These are phyloP conservation scores for Cyprinodon variegatus DNA, from an alignment of 2,113 vertebrate species.

Conservation along the genomic window DNA sequence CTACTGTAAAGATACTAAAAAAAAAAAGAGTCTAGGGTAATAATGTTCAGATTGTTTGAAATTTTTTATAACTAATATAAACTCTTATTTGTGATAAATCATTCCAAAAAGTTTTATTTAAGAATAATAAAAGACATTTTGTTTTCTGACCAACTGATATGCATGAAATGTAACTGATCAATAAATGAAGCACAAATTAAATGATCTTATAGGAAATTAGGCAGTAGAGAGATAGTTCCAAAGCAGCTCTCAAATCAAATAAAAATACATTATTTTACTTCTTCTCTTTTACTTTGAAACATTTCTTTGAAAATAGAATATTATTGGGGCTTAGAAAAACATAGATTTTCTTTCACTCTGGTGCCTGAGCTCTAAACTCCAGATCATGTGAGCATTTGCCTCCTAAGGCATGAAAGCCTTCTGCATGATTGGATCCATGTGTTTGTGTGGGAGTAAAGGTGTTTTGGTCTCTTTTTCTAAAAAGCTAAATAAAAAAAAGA, in stretches of 20 bases:
- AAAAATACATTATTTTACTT: not conserved
- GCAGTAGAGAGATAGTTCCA: not conserved
- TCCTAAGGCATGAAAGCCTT: slow-evolving; percentile 30
- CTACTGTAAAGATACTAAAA: not conserved
- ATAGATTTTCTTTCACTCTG: slow-evolving; percentile 61
- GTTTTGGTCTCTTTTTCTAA: slow-evolving; percentile 27
- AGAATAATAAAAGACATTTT: not conserved
- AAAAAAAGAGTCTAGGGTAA: too few species aligned
- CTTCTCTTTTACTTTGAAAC: slow-evolving; percentile 5
- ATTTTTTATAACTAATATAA: not conserved
- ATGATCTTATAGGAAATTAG: not conserved
- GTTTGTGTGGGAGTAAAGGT: slow-evolving; percentile 46
- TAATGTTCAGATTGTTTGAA: not conserved
- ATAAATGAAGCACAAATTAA: not conserved
- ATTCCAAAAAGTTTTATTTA: not conserved
- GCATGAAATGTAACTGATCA: not conserved
- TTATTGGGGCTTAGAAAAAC: slow-evolving; percentile 31
- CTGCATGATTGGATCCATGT: slow-evolving; percentile 57
- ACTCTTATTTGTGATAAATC: not conserved
- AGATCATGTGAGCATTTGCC: slow-evolving; percentile 46
- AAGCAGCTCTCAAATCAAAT: not conserved
- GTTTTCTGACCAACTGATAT: not conserved
- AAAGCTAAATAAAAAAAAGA: slow-evolving; percentile 17
- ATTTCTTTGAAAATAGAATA: slow-evolving; percentile 22
- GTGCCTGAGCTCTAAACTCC: slow-evolving; percentile 47